A percentile compares a stretch with the other conserved stretches of the same genome.
These are phyloP conservation scores for Achatina immaculata DNA, from an alignment of 1,140 invertebrate species.

Conservation along the genomic window DNA sequence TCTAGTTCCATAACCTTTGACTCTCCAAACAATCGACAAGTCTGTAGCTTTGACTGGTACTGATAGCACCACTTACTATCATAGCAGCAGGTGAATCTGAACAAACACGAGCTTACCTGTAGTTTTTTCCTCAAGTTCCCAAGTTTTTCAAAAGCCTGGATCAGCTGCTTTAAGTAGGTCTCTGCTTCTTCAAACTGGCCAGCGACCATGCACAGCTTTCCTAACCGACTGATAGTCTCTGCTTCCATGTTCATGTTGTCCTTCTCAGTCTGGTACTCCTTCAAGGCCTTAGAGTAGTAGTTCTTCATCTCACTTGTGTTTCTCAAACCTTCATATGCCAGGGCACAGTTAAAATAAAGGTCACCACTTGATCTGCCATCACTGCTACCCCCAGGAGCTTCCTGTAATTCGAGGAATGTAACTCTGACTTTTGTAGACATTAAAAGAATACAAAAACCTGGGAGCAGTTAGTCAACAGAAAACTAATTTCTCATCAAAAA, in stretches of 20 bases:
- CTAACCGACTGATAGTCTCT: conserved; percentile 3
- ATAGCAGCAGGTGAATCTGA: no score
- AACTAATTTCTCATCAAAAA: no score
- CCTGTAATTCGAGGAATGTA: not conserved
- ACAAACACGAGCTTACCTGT: no score
- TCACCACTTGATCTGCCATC: conserved; percentile 42
- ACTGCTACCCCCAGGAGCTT: conserved; percentile 22
- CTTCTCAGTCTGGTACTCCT: conserved; percentile 32
- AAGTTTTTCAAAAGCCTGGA: not conserved
- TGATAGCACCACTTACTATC: no score
- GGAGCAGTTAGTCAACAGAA: no score
- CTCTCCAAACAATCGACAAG: no score
- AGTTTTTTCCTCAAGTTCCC: not conserved
- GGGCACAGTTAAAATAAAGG: conserved; percentile 43
- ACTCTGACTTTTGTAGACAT: not conserved
- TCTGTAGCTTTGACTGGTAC: no score
- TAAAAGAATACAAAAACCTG: no score
- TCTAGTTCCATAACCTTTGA: no score
- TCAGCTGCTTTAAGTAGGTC: conserved; percentile 9
- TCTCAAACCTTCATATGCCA: conserved; percentile 41
- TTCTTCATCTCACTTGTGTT: not conserved
- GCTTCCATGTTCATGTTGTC: conserved; percentile 38
- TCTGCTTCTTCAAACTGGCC: not conserved
- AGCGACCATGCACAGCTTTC: not conserved
- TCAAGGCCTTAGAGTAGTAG: conserved; percentile 34